Conservation (phyloP, 37 sponge, comb jelly and placozoan species). For the Spongilla lacustris region DNA sequence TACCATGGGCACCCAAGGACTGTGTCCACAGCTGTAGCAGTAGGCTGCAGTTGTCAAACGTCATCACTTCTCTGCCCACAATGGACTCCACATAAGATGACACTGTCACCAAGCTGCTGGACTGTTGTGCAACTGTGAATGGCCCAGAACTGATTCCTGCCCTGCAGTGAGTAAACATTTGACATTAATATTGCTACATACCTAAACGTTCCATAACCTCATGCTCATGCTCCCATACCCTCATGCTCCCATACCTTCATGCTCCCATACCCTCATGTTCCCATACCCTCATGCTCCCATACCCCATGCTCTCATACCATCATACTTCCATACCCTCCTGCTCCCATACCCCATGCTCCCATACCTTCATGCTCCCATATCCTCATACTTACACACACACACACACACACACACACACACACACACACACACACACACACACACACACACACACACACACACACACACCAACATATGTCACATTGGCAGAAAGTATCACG, state of each 20-base stretch:
- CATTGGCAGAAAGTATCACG: slow-evolving; percentile 1
- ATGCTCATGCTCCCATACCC: background rate
- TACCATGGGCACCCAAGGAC: background rate
- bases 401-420: background rate
- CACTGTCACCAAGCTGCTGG: background rate
- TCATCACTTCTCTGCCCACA: background rate
- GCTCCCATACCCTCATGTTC: background rate
- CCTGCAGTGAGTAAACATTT: background rate
- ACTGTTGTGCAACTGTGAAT: background rate
- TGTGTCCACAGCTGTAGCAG: background rate
- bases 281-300: background rate
- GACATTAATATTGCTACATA: background rate
- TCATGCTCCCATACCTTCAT: background rate
- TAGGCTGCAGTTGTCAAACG: background rate
- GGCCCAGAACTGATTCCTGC: background rate
- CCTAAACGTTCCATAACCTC: background rate
- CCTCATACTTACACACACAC: background rate
- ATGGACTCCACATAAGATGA: background rate
- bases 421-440: background rate
- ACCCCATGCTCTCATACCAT: background rate
- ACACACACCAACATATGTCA: background rate
- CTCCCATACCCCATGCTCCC: background rate
- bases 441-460: too few relatives aligned
- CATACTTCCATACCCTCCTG: background rate
- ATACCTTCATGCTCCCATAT: too few relatives aligned